phyloP scores from a whole-genome alignment of 2,888 invertebrate species.

The Hirtodrosophila duncani region DNA sequence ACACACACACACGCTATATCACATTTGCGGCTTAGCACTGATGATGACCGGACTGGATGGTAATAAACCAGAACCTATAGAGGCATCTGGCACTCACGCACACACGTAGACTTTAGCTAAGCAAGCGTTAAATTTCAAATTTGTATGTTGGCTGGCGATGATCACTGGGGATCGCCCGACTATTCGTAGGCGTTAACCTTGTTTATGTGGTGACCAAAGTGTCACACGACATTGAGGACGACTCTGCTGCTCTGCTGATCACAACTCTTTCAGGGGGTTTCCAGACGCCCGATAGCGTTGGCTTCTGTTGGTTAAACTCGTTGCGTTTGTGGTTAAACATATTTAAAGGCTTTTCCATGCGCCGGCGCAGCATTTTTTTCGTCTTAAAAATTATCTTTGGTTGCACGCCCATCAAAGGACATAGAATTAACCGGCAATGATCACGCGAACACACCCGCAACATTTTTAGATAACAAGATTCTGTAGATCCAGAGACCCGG shows the following conservation, averaged over 20 bases:
- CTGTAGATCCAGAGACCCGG: constrained; percentile 4
- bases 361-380: constrained; percentile 56
- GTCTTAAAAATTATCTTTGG: constrained; percentile 25
- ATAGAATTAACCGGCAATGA: constrained; percentile 48
- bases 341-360: constrained; percentile 62
- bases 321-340: constrained; percentile 60
- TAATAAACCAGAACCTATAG: no score
- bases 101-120: constrained; percentile 25
- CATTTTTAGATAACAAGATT: no score
- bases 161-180: constrained; percentile 4
- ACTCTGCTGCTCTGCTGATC: no score
- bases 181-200: constrained; percentile 71
- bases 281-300: constrained; percentile 39
- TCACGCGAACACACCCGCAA: constrained; percentile 29
- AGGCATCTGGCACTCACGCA: no score
- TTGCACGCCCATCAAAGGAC: constrained; percentile 23
- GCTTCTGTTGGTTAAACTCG: constrained; percentile 68
- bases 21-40: no score
- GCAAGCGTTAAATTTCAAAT: constrained; percentile 53
- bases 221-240: constrained; percentile 45
- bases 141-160: constrained; percentile 16
- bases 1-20: constrained; percentile 10
- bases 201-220: constrained; percentile 69
- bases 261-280: constrained; percentile 60
- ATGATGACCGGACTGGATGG: no score